A percentile compares a stretch with the other conserved stretches of the same genome.
phyloP scores from a whole-genome alignment of 2,888 invertebrate genomes.

The Drosophila stalkeri region DNA sequence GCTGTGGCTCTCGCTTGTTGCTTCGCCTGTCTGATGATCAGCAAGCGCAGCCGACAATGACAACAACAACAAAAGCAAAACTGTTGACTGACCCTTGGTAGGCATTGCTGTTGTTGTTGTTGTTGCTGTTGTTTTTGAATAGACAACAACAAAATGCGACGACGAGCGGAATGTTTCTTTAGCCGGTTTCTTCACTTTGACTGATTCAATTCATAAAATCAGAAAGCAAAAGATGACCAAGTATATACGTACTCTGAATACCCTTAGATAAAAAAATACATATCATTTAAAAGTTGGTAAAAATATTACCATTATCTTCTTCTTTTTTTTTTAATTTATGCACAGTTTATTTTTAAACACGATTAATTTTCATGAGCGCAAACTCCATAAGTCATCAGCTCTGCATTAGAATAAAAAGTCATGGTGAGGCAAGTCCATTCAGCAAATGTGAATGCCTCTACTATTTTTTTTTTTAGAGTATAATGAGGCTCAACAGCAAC shows the following conservation, averaged over 20 bases:
- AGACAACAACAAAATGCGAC: slow-evolving; percentile 40
- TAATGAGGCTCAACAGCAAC: slow-evolving; percentile 49
- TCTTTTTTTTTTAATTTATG: no score
- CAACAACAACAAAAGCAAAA: slow-evolving; percentile 52
- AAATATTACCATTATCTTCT: no score
- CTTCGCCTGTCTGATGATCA: slow-evolving; percentile 60
- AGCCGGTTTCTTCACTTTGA: slow-evolving; percentile 63
- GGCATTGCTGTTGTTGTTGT: slow-evolving; percentile 41
- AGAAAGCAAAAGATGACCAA: background rate
- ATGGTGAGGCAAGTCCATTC: background rate
- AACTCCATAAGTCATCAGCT: no score
- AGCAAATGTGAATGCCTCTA: background rate
- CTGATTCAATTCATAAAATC: slow-evolving; percentile 82
- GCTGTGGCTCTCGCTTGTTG: slow-evolving; percentile 38
- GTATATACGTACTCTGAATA: background rate
- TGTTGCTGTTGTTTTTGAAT: slow-evolving; percentile 55
- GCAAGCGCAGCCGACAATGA: slow-evolving; percentile 64
- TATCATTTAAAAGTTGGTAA: no score
- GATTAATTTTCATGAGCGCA: no score
- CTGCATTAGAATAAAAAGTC: no score
- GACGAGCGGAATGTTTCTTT: slow-evolving; percentile 31
- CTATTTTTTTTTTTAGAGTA: slow-evolving; percentile 15
- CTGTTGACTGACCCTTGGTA: slow-evolving; percentile 72
- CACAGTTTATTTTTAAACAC: no score
- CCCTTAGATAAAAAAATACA: background rate